Base-by-base conservation (phyloP, 1,140 invertebrate genomes). In the Pseudomyrmex gracilis region DNA sequence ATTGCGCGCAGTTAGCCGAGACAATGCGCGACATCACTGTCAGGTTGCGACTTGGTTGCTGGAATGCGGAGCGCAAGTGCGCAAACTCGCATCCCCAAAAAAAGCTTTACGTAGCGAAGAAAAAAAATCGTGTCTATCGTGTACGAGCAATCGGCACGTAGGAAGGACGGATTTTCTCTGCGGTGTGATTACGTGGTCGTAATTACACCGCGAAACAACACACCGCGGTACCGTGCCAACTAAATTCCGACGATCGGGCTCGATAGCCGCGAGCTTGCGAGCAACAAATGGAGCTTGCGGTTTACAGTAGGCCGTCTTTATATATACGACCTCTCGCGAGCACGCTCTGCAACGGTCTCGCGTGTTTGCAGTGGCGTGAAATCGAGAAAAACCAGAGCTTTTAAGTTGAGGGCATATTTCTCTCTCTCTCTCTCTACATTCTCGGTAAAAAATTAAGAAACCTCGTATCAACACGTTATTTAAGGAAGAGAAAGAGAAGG, bases 281-380 rank as follows among this genome's bases (percentile, higher is more conserved):
- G 83, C 78, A 87, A 85, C 83, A 89, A 90, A 90, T 77, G 88
- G 82, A 87, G 85, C 85, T 88, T 82, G 84, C 66, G 83, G 89
- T 82, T 89, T 83, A 85, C 73, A 78, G 82, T 66, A 66, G 57
- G 10, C 17, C 55, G 77, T 60, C 63, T 90, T 89, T 90, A 84
- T 84, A 86, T 82, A 10, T 13, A 13, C 53, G 34, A 71, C 34
- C 58, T 66, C 66, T 66, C 63, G 71, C 67, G 51, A 57, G 9
- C 34, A n/a, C 1, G 22, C 20, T n/a, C 63, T 63, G n/a, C 60
- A 34, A 20, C 45, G 45, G 45, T 13, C 8, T 17, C 49, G 67
- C 58, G 58, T 15, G 45, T n/a, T 76, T 12, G 8, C 66, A 80
- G 43, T 70, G 53, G 53, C 66, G 66, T 78, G 57, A 45, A 57